Evolutionary conservation across 2,797 vertebrate genomes (phyloP).

Genomic region (Sphaeramia orbicularis): DNA sequence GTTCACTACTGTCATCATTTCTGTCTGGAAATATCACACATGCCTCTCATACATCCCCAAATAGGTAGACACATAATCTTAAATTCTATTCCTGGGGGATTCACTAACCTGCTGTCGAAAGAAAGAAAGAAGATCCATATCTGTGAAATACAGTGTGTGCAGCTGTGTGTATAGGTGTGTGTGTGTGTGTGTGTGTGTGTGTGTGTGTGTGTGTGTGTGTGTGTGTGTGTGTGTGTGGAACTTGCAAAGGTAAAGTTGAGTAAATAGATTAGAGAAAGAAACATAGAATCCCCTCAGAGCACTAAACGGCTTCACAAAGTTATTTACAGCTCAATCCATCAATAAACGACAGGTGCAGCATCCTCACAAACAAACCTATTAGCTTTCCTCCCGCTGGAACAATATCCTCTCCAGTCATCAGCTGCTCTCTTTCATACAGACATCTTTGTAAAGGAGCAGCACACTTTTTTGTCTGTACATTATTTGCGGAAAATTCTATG

Average conservation of each 20-base stretch:
- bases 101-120: background rate
- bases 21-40: background rate
- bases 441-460: constrained; percentile 2
- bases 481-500: too few species aligned
- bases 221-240: constrained; percentile 11
- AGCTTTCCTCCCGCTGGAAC: constrained; percentile 74
- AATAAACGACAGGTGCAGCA: constrained; percentile 80
- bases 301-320: constrained; percentile 65
- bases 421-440: constrained; percentile 16
- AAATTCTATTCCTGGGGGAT: background rate
- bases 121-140: background rate
- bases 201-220: constrained; percentile 12
- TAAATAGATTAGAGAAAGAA: constrained; percentile 16
- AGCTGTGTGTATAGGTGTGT: constrained; percentile 16
- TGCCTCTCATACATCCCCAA: constrained; percentile 11
- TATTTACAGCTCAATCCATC: constrained; percentile 81
- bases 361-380: constrained; percentile 79
- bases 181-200: constrained; percentile 16
- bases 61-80: constrained; percentile 1
- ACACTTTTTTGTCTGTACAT: too few species aligned
- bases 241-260: constrained; percentile 6
- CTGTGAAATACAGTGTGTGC: background rate
- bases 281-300: constrained; percentile 40
- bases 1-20: constrained; percentile 21
- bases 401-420: constrained; percentile 66